phyloP scores from a whole-genome alignment of 2,888 invertebrate species.

The Empis livida region DNA sequence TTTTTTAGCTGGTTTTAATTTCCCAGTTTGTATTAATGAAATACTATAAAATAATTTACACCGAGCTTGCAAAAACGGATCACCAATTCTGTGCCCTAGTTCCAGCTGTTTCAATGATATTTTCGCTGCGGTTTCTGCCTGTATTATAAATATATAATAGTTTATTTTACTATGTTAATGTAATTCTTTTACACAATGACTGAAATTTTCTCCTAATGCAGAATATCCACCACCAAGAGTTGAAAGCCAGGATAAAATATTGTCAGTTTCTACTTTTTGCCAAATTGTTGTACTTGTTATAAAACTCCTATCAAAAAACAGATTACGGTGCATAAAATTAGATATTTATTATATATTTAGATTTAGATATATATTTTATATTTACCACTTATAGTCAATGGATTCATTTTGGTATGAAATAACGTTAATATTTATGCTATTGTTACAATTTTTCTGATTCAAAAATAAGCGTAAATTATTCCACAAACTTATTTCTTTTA shows the following conservation, averaged over 20 bases:
- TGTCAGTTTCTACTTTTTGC: constrained; percentile 63
- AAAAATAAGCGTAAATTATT: not conserved
- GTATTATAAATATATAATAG: constrained; percentile 9
- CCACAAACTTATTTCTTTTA: not conserved
- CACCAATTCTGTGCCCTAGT: constrained; percentile 67
- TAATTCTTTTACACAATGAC: constrained; percentile 51
- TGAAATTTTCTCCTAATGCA: constrained; percentile 79
- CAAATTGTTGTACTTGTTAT: constrained; percentile 31
- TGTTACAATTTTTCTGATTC: too few species aligned
- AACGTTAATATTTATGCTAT: constrained; percentile 33
- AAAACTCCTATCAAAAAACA: not conserved
- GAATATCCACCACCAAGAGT: constrained; percentile 95
- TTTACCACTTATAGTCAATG: constrained; percentile 59
- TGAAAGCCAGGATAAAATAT: constrained; percentile 86
- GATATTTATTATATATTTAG: not conserved
- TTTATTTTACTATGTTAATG: not conserved
- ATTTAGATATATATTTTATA: constrained; percentile 1
- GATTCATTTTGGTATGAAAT: constrained; percentile 46
- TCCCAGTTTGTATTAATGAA: constrained; percentile 72
- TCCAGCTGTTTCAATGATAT: constrained; percentile 75
- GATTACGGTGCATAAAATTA: not conserved
- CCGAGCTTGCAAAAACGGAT: constrained; percentile 65
- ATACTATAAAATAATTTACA: constrained; percentile 79
- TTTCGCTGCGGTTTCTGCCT: constrained; percentile 80
- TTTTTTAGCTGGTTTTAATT: constrained; percentile 46